Percentiles rank a stretch among this genome's conserved stretches.
phyloP scores from a whole-genome alignment of 2,888 invertebrate species.

The Erebia ligea region DNA sequence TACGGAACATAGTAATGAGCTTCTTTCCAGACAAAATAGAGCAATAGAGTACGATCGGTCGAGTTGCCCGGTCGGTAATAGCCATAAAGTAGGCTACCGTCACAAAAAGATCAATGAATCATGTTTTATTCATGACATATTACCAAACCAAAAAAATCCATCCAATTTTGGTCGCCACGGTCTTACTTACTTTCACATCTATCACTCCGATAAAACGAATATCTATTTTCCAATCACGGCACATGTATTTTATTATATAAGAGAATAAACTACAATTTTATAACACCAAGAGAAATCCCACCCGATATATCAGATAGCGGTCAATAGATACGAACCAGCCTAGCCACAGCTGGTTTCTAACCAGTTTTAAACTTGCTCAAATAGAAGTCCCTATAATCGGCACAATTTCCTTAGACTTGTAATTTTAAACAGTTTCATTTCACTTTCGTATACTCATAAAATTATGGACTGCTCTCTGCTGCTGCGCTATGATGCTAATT shows the following conservation, averaged over 20 bases:
- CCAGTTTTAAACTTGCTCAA: constrained; percentile 37
- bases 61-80: neutral
- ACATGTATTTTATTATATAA: neutral
- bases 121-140: constrained; percentile 9
- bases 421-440: neutral
- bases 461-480: too few species aligned
- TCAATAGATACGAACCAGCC: constrained; percentile 24
- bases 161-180: constrained; percentile 1
- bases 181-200: constrained; percentile 7
- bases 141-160: neutral
- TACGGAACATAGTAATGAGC: neutral
- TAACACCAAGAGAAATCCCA: constrained; percentile 16
- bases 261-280: neutral
- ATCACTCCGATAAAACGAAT: constrained; percentile 4
- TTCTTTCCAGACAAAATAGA: neutral
- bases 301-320: constrained; percentile 17
- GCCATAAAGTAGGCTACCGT: constrained; percentile 1
- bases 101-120: constrained; percentile 10
- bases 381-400: neutral
- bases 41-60: neutral
- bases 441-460: neutral
- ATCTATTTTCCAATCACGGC: neutral
- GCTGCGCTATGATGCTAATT: too few species aligned
- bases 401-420: neutral
- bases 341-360: constrained; percentile 39